Evolutionary conservation across 2,888 invertebrate species (phyloP).

Genomic region (Melipona bicolor): DNA sequence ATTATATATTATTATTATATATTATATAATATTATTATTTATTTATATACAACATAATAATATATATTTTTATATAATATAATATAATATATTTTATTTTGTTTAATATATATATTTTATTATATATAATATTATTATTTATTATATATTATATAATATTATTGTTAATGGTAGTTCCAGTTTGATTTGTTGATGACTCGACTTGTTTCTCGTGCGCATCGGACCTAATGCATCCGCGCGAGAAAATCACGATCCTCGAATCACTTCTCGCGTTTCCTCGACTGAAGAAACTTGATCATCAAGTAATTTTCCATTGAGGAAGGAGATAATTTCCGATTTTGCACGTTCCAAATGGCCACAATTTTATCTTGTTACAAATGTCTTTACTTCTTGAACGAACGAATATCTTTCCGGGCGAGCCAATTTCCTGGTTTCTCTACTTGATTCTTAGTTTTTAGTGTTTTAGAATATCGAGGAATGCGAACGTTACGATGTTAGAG

Average conservation of each 20-base stretch:
- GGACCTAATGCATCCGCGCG: no score
- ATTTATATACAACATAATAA: no score
- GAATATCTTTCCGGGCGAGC: accelerated
- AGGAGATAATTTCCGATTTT: neutral
- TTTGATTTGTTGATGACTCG: no score
- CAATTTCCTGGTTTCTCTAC: neutral
- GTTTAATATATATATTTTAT: no score
- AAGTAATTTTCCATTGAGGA: neutral
- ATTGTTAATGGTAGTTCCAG: no score
- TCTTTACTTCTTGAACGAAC: neutral
- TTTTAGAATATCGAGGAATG: neutral
- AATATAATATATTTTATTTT: no score
- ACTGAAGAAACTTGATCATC: neutral
- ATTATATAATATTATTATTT: no score
- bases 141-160: no score
- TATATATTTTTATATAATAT: no score
- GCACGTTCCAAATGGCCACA: neutral
- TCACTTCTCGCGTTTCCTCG: neutral
- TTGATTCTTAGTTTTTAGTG: neutral
- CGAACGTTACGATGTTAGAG: neutral
- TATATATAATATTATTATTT: no score
- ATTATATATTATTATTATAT: no score
- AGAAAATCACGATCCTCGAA: neutral
- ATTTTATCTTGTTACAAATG: neutral
- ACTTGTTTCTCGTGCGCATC: no score